Conservation (phyloP, 2,113 vertebrate species). For the Sinosuthora webbiana region DNA sequence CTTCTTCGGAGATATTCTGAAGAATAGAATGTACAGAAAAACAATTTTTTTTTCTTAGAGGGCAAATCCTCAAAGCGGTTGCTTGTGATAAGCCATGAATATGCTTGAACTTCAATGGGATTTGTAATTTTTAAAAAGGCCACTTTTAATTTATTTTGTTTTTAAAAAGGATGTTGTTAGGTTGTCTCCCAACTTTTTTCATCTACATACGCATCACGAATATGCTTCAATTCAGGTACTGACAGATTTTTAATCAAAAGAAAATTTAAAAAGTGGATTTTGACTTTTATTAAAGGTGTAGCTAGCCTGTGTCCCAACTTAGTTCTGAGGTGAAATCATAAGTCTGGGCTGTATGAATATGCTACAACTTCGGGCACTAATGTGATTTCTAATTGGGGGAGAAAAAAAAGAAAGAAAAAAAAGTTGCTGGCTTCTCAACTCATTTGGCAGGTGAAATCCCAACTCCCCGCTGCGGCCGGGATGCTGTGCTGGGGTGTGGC, state of each 20-base stretch:
- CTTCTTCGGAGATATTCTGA: accelerated
- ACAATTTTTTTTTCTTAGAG: no score
- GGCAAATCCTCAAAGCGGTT: not conserved
- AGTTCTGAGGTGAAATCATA: accelerated
- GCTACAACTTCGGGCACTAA: not conserved
- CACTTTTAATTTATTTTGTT: not conserved
- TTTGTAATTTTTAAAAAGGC: no score
- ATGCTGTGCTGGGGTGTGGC: accelerated
- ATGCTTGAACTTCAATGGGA: not conserved
- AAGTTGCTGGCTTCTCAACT: not conserved
- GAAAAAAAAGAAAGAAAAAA: no score
- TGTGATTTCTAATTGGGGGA: accelerated
- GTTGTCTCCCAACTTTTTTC: not conserved
- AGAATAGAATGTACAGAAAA: accelerated
- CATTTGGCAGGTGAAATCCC: no score
- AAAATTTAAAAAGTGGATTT: not conserved
- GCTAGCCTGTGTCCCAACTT: not conserved
- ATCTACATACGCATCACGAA: accelerated
- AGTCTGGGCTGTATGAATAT: not conserved
- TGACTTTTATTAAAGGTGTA: not conserved
- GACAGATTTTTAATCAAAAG: not conserved
- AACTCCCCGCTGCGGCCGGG: accelerated
- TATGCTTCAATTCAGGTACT: not conserved
- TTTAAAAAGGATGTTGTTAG: no score
- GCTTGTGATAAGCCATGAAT: accelerated